These are phyloP conservation scores for Drosophila quinaria DNA, from an alignment of 2,888 invertebrate species.

Conservation along the genomic window DNA sequence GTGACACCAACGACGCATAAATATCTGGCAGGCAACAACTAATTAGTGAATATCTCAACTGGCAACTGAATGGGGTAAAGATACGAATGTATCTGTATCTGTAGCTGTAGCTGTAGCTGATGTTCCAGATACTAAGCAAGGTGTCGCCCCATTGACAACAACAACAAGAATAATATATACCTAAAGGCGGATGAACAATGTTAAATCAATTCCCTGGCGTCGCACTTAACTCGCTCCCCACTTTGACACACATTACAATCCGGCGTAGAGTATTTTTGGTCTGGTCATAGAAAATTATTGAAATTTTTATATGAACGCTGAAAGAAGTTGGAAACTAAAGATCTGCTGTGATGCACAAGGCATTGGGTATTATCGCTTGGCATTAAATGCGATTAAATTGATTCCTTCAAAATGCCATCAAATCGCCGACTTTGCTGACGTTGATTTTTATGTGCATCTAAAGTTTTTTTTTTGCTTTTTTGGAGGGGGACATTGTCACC, in stretches of 20 bases:
- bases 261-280: constrained; percentile 64
- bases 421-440: constrained; percentile 59
- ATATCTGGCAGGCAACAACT: constrained; percentile 75
- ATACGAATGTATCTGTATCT: constrained; percentile 30
- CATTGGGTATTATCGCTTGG: constrained; percentile 62
- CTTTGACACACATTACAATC: constrained; percentile 53
- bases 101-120: constrained; percentile 2
- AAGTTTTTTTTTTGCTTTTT: constrained; percentile 13
- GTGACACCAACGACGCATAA: constrained; percentile 80
- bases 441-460: constrained; percentile 71
- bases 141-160: constrained; percentile 64
- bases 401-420: constrained; percentile 76
- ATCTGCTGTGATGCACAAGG: constrained; percentile 42
- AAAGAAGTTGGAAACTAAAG: constrained; percentile 33
- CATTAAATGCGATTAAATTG: constrained; percentile 81
- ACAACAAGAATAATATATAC: constrained; percentile 8
- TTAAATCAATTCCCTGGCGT: constrained; percentile 73
- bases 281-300: constrained; percentile 64
- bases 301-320: constrained; percentile 71
- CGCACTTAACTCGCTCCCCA: constrained; percentile 73
- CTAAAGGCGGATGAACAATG: constrained; percentile 51
- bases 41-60: constrained; percentile 69
- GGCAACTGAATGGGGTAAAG: constrained; percentile 60
- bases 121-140: constrained; percentile 50
- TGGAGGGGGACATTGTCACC: constrained; percentile 46